phyloP scores from a whole-genome alignment of 2,888 invertebrate genomes.

The Cantharis nigra region DNA sequence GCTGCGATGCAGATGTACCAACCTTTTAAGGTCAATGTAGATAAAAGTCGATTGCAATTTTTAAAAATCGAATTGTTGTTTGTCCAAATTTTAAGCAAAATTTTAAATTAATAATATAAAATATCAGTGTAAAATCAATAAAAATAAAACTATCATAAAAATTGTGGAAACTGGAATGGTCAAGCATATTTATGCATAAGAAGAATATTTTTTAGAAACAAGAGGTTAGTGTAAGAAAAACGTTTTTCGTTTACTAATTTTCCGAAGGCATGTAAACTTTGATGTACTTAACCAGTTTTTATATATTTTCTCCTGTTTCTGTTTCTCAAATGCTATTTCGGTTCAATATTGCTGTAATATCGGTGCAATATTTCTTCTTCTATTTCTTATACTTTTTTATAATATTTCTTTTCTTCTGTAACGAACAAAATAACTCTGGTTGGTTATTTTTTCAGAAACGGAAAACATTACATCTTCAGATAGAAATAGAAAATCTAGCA shows the following conservation, averaged over 20 bases:
- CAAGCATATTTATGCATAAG: background rate
- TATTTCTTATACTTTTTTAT: too few species aligned
- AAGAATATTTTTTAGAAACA: background rate
- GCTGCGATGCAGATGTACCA: background rate
- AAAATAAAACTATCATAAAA: too few species aligned
- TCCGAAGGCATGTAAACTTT: too few species aligned
- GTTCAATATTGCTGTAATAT: too few species aligned
- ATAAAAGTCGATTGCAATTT: background rate
- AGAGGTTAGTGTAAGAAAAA: background rate
- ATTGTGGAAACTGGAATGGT: background rate
- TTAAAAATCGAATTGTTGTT: background rate
- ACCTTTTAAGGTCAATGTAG: background rate
- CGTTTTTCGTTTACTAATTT: too few species aligned
- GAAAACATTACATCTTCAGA: background rate
- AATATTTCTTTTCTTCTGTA: too few species aligned
- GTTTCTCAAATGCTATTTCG: too few species aligned
- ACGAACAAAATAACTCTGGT: background rate
- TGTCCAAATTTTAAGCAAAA: background rate
- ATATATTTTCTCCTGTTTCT: too few species aligned
- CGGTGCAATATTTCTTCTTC: too few species aligned
- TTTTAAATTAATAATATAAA: background rate
- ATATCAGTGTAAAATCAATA: background rate
- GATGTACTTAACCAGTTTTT: too few species aligned
- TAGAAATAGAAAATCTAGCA: too few species aligned
- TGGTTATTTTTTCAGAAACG: background rate